phyloP scores from a whole-genome alignment of 2,888 invertebrate genomes.

The Melanophora roralis region DNA sequence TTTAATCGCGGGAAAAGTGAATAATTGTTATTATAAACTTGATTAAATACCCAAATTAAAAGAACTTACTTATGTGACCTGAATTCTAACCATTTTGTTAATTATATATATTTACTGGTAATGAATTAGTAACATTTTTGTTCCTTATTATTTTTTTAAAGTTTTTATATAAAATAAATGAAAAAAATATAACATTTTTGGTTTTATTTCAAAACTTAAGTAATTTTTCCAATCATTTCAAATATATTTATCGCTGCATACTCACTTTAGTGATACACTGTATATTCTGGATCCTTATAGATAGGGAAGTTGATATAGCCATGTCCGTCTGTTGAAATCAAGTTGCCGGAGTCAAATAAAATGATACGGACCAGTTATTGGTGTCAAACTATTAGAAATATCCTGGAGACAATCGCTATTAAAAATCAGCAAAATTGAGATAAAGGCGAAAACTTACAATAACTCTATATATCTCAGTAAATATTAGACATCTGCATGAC shows the following conservation, averaged over 20 bases:
- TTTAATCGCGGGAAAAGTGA: background rate
- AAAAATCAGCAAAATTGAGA: too few relatives aligned
- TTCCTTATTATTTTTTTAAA: conserved; percentile 4
- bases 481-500: too few relatives aligned
- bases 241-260: conserved; percentile 4
- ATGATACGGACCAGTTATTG: too few relatives aligned
- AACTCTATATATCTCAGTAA: too few relatives aligned
- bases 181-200: background rate
- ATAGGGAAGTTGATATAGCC: too few relatives aligned
- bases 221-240: conserved; percentile 9
- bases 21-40: background rate
- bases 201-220: conserved; percentile 10
- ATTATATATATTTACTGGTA: conserved; percentile 6
- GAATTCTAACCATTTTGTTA: conserved; percentile 10
- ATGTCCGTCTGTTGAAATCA: too few relatives aligned
- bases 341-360: too few relatives aligned
- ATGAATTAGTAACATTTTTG: conserved; percentile 5
- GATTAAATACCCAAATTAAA: background rate
- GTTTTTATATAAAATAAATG: conserved; percentile 5
- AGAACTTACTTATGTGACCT: conserved; percentile 15
- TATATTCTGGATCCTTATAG: too few relatives aligned
- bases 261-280: too few relatives aligned
- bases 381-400: too few relatives aligned
- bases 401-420: too few relatives aligned
- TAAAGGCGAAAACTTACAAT: too few relatives aligned